These are phyloP conservation scores for Oithona nana DNA, from an alignment of 2,888 invertebrate species.

Conservation along the genomic window DNA sequence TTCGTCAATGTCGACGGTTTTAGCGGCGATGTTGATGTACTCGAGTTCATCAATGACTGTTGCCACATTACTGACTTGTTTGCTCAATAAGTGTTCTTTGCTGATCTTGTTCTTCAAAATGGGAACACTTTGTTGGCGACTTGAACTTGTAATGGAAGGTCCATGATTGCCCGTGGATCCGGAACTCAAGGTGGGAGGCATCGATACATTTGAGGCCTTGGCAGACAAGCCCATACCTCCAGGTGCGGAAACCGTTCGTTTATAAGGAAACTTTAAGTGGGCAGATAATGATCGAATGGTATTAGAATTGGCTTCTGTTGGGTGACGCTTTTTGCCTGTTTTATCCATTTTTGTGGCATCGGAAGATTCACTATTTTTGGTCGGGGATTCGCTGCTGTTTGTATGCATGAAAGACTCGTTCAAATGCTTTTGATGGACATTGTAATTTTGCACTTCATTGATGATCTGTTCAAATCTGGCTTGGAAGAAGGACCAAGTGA, in stretches of 20 bases:
- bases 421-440: conserved; percentile 19
- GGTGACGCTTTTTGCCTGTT: background rate
- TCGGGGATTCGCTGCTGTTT: background rate
- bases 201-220: background rate
- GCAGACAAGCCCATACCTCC: conserved; percentile 40
- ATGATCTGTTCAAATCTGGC: conserved; percentile 87
- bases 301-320: conserved; percentile 35
- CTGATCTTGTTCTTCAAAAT: conserved; percentile 3
- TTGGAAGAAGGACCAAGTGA: conserved; percentile 94
- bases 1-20: conserved; percentile 76
- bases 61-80: conserved; percentile 10
- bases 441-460: conserved; percentile 78
- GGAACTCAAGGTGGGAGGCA: background rate
- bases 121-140: conserved; percentile 8
- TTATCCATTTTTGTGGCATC: no score
- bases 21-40: conserved; percentile 16
- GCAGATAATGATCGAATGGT: conserved; percentile 62
- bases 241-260: conserved; percentile 80
- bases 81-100: conserved; percentile 1
- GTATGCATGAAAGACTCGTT: conserved; percentile 36
- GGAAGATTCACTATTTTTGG: background rate
- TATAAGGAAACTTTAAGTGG: conserved; percentile 68
- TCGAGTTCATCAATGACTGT: conserved; percentile 7
- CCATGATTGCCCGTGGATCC: background rate
- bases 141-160: background rate